Base-by-base conservation (phyloP, 2,888 invertebrate species). In the Hypena proboscidalis region DNA sequence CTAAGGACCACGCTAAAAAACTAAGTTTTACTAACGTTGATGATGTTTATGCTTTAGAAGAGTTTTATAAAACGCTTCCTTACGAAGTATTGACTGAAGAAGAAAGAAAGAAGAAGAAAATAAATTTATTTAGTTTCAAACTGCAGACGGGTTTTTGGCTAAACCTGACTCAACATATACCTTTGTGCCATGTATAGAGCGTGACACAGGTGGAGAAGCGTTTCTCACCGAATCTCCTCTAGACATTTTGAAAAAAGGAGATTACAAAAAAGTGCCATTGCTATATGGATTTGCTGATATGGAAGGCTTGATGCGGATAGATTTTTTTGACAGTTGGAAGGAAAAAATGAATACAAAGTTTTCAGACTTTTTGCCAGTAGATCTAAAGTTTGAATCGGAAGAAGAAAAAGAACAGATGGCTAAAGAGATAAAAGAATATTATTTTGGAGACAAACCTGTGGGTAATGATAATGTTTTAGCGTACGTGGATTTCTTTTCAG, bases 401-500 rank as follows among this genome's bases (percentile, higher is more conserved):
- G 49, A 55, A 2, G 66, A 79, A 46, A 76, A 59, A 55, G 58
- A 74, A 45, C 9, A 52, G 20, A 63, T 82, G 0, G 73, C 73
- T 0, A 23, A 59, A n/a, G 13, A 27, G 15, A 40, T 83, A 0
- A 83, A 77, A 35, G 15, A 65, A n/a, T 77, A 70, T 52, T 80
- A 77, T 47, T 82, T 81, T 53, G 79, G 74, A 2, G 45, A 70
- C 1, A 47, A 74, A 13, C 42, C 60, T 0, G 46, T 83, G 0
- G 54, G 31, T 1, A 55, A 66, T 3, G 54, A 69, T 0, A 71
- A 56, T 15, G 44, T 80, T 35, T 46, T 74, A n/a, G 35, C 35
- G 1, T 84, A 62, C 26, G 52, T 82, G 0, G 58, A 83, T 41
- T 84, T 63, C 29, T 78, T 72, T 26, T 56, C 76, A 1, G 90